A percentile compares a stretch with the other conserved stretches of the same genome.
Conservation (phyloP, 2,797 vertebrate species). For the Oreochromis mossambicus region DNA sequence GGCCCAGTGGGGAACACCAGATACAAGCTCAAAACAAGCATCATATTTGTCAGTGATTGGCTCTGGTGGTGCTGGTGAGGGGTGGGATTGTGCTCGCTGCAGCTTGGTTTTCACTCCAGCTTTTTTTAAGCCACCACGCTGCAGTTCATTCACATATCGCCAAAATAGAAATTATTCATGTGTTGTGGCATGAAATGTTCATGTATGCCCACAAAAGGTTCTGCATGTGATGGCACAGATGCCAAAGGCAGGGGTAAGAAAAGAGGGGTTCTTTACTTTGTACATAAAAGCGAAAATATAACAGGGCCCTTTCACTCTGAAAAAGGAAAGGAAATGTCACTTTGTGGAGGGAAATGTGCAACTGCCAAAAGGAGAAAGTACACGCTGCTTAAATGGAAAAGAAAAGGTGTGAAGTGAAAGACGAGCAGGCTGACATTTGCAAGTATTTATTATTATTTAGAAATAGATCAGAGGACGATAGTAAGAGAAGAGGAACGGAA, state of each 20-base stretch:
- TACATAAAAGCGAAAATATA: neutral
- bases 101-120: neutral
- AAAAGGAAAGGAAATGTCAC: neutral
- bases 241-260: neutral
- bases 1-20: conserved; percentile 27
- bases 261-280: neutral
- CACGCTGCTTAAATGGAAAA: neutral
- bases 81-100: neutral
- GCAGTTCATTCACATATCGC: neutral
- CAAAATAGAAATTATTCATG: conserved; percentile 23
- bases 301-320: neutral
- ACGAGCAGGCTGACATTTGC: neutral
- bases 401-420: neutral
- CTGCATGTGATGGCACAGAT: neutral
- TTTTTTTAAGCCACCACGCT: neutral
- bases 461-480: neutral
- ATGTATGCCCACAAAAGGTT: neutral
- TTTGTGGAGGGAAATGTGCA: neutral
- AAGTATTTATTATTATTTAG: neutral
- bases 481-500: neutral
- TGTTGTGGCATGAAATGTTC: neutral
- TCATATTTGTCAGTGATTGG: conserved; percentile 40
- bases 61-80: neutral
- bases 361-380: neutral
- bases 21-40: conserved; percentile 25